These are phyloP conservation scores for Abrostola triplasia DNA, from an alignment of 2,888 invertebrate species.

Conservation along the genomic window DNA sequence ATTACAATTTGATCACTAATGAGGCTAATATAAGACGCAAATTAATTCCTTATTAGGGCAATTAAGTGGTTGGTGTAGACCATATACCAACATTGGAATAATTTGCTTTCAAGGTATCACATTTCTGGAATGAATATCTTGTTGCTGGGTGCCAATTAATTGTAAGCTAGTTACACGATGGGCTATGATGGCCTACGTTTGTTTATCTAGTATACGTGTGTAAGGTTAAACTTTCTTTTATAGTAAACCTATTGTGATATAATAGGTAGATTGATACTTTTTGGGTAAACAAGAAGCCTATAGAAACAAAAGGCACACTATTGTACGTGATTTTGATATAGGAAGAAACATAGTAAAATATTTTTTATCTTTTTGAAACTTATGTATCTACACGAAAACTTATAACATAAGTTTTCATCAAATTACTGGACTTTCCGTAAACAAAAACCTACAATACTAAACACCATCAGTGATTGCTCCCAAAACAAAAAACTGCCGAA, in stretches of 20 bases:
- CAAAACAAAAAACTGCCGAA: constrained; percentile 26
- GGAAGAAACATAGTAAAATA: too few species aligned
- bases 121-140: constrained; percentile 21
- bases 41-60: constrained; percentile 17
- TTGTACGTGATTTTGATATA: too few species aligned
- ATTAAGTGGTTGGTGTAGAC: constrained; percentile 16
- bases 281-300: too few species aligned
- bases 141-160: constrained; percentile 4
- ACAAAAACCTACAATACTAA: neutral
- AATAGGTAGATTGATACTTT: too few species aligned
- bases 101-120: constrained; percentile 20
- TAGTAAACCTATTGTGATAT: too few species aligned
- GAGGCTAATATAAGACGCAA: constrained; percentile 10
- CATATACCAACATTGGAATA: neutral
- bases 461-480: neutral
- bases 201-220: too few species aligned
- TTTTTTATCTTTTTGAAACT: too few species aligned
- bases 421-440: neutral
- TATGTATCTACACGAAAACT: too few species aligned
- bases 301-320: too few species aligned
- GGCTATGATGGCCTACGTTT: too few species aligned
- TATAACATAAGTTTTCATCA: neutral
- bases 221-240: too few species aligned
- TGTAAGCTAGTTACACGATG: neutral
- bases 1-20: neutral